Evolutionary conservation across 2,888 invertebrate genomes (phyloP).

Genomic region (Electrophaes corylata): DNA sequence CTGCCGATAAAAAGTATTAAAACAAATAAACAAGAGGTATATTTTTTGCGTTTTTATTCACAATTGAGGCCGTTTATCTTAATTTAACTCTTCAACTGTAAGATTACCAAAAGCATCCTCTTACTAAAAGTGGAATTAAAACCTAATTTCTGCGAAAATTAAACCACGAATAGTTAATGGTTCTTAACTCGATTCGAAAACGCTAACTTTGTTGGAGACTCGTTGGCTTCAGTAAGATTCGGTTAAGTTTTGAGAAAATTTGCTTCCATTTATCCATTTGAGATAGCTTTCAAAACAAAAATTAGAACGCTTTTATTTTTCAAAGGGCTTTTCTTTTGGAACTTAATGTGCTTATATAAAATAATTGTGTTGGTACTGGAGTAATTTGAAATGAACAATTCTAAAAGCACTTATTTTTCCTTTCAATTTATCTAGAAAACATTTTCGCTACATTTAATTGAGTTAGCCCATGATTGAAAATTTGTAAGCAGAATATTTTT

Average conservation of each 20-base stretch:
- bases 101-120: conserved; percentile 50
- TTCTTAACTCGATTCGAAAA: conserved; percentile 76
- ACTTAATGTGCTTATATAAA: conserved; percentile 45
- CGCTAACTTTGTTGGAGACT: conserved; percentile 71
- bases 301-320: conserved; percentile 45
- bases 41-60: conserved; percentile 41
- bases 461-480: neutral
- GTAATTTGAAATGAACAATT: conserved; percentile 43
- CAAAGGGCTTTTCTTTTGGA: conserved; percentile 42
- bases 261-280: conserved; percentile 59
- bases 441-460: conserved; percentile 1
- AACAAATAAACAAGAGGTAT: too few relatives aligned
- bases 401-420: conserved; percentile 10
- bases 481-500: neutral
- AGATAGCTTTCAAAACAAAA: conserved; percentile 52
- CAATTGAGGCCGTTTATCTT: conserved; percentile 46
- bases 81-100: conserved; percentile 49
- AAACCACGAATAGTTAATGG: conserved; percentile 78
- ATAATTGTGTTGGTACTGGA: conserved; percentile 53
- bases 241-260: conserved; percentile 69
- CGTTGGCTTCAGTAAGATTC: conserved; percentile 74
- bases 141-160: conserved; percentile 73
- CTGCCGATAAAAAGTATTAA: too few relatives aligned
- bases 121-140: conserved; percentile 67
- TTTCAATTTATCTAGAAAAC: neutral